Evolutionary conservation across 2,113 vertebrate genomes (phyloP), one percentile per base, ranked within the genome.

Genomic region (Petroica traversi): DNA sequence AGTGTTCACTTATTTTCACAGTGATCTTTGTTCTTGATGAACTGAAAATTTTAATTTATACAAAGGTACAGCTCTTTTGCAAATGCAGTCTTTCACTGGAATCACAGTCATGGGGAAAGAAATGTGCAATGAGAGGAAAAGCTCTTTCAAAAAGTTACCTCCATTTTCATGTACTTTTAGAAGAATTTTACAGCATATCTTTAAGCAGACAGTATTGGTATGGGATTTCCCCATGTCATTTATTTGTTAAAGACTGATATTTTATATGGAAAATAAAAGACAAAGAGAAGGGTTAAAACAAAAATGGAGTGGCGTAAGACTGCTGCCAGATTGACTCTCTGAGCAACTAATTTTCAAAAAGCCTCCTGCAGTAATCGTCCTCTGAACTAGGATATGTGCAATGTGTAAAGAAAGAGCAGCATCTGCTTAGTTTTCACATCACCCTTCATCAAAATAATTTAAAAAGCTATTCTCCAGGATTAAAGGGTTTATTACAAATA

Each of bases 301-400:
- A 63, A 82, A 64, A 38, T 14, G 2, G 17, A 76, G 4, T 59
- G 73, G 66, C 6, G 13, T 91, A 77, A 41, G 22, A 59, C 55
- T 75, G 33, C 46, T 96, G 73, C 57, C 66, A 90, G 69, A 92
- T 34, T 62, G 41, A 95, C 28, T 62, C 40, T 75, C 82, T 88
- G 67, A 95, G 41, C 26, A 58, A 68, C 51, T 82, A 19, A 58
- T 95, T 95, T 93, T 95, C 58, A 76, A 76, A 93, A 51, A 81
- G 6, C 33, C 12, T 66, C 76, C 48, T 28, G 43, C 12, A 59
- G 52, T 68, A 52, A 91, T 36, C 0, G 1, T 71, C 62, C 49
- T 89, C 74, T 91, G 84, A 92, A 86, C 88, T 58, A 67, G 62
- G 43, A 55, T 52, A 51, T 12, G 6, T 48, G 59, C 34, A 73